Conservation (phyloP, 2,113 vertebrate genomes). For the Raphicerus campestris region DNA sequence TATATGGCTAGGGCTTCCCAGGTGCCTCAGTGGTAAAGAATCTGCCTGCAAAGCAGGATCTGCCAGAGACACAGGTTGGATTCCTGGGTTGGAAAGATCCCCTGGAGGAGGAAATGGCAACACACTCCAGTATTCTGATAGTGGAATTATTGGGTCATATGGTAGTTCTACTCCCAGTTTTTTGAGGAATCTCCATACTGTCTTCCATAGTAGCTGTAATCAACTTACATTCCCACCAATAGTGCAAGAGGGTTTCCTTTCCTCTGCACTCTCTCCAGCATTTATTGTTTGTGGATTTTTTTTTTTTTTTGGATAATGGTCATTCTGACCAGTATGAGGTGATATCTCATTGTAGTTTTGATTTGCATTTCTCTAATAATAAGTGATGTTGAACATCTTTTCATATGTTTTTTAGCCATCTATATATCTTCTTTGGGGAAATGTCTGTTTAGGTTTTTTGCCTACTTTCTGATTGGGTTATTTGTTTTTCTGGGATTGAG, state of each 20-base stretch:
- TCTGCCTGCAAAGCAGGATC: neutral
- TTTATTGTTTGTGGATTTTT: neutral
- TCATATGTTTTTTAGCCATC: neutral
- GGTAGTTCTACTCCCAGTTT: neutral
- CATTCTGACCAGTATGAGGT: neutral
- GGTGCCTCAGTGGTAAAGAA: neutral
- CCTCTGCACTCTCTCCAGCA: neutral
- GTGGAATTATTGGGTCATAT: neutral
- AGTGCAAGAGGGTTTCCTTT: neutral
- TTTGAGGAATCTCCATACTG: neutral
- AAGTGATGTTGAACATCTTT: neutral
- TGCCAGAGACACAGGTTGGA: neutral
- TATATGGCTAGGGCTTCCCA: neutral
- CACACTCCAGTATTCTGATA: neutral
- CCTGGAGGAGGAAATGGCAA: neutral
- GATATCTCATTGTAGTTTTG: neutral
- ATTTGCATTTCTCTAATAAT: neutral
- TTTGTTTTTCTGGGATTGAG: neutral
- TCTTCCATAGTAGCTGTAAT: neutral
- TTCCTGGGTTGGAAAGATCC: neutral
- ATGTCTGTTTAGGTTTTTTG: neutral
- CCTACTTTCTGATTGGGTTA: neutral
- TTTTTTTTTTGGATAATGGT: neutral
- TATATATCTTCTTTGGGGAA: neutral
- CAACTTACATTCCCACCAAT: neutral